phyloP scores from a whole-genome alignment of 1,140 invertebrate species.

The Drosophila prosaltans region DNA sequence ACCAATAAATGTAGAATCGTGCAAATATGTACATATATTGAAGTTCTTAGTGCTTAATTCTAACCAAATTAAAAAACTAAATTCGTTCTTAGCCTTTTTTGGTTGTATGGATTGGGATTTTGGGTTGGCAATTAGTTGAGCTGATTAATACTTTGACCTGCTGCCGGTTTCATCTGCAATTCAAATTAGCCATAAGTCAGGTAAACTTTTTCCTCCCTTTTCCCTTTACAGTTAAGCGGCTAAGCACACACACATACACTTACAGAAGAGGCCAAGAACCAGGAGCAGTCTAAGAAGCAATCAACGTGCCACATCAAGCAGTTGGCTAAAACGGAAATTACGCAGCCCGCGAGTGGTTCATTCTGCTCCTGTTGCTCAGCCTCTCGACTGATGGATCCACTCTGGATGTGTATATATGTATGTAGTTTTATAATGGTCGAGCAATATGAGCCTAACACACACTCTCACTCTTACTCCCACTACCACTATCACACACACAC shows the following conservation, averaged over 20 bases:
- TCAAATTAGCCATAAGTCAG: conserved; percentile 8
- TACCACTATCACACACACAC: not conserved
- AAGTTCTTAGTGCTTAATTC: too few species aligned
- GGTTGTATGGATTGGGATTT: not conserved
- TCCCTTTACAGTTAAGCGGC: not conserved
- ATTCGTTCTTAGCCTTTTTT: too few species aligned
- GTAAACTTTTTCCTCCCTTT: not conserved
- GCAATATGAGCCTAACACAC: conserved; percentile 28
- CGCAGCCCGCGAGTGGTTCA: conserved; percentile 31
- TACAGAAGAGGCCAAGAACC: too few species aligned
- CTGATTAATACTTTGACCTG: conserved; percentile 14
- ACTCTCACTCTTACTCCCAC: not conserved
- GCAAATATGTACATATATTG: too few species aligned
- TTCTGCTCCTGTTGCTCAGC: not conserved
- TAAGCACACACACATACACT: conserved; percentile 1
- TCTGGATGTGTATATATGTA: conserved; percentile 6
- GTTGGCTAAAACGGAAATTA: conserved; percentile 43
- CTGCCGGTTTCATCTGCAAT: conserved; percentile 15
- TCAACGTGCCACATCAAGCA: conserved; percentile 13
- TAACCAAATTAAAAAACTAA: too few species aligned
- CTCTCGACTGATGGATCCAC: too few species aligned
- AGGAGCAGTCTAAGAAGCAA: conserved; percentile 23
- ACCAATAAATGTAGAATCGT: too few species aligned
- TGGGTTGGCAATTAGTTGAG: conserved; percentile 14
- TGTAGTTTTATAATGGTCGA: conserved; percentile 60